Conservation (phyloP, 2,797 vertebrate species). For the Bradypodion pumilum region DNA sequence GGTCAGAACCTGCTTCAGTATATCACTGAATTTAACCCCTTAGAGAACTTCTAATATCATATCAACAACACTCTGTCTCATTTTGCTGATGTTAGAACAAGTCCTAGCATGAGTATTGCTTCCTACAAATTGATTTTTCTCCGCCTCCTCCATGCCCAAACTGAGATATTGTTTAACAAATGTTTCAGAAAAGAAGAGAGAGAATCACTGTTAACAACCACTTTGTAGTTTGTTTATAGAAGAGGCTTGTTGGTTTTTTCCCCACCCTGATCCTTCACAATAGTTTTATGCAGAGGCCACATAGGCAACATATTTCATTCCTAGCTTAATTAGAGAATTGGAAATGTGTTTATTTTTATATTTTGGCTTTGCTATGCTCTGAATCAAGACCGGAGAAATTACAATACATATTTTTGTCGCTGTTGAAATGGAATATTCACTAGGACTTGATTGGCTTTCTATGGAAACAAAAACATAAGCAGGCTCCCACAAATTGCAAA, state of each 20-base stretch:
- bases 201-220: background rate
- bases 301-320: background rate
- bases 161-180: background rate
- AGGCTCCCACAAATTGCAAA: conserved; percentile 20
- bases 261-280: background rate
- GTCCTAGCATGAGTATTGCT: background rate
- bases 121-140: background rate
- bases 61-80: too few species aligned
- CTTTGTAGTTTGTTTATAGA: background rate
- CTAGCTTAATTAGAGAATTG: conserved; percentile 3
- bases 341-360: background rate
- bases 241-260: background rate
- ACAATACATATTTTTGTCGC: background rate
- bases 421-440: conserved; percentile 19
- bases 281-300: background rate
- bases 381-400: conserved; percentile 7
- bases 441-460: conserved; percentile 6
- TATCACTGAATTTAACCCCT: too few species aligned
- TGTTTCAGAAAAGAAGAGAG: background rate
- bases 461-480: conserved; percentile 15
- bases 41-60: too few species aligned
- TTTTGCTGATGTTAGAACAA: background rate
- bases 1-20: too few species aligned
- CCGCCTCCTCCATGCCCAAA: background rate
- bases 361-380: conserved; percentile 18